Percentiles rank a stretch among this genome's conserved stretches.
phyloP scores from a whole-genome alignment of 2,113 vertebrate genomes.

The Oncorhynchus gorbuscha region DNA sequence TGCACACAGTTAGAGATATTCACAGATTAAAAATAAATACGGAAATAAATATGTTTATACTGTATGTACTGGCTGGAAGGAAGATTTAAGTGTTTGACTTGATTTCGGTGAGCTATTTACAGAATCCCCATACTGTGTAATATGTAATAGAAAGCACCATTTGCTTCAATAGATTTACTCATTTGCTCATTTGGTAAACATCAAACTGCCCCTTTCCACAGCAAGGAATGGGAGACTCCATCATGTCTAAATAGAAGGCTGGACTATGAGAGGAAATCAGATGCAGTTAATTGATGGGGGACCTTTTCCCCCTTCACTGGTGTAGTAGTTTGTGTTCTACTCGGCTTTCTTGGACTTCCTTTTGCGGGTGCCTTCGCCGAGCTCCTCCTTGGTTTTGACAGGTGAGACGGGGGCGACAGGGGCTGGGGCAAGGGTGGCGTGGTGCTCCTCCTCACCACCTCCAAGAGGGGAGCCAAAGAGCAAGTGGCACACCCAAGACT shows the following conservation, averaged over 20 bases:
- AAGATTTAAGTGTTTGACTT: conserved; percentile 39
- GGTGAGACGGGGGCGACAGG: conserved; percentile 66
- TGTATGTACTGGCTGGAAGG: conserved; percentile 49
- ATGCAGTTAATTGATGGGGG: conserved; percentile 36
- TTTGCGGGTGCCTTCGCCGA: conserved; percentile 90
- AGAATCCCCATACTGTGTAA: conserved; percentile 62
- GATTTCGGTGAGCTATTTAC: conserved; percentile 63
- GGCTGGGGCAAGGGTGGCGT: conserved; percentile 63
- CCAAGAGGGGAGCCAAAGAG: conserved; percentile 82
- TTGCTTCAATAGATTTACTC: conserved; percentile 58
- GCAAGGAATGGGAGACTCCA: conserved; percentile 56
- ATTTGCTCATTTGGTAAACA: conserved; percentile 47
- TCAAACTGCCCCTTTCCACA: conserved; percentile 58
- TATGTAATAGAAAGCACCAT: conserved; percentile 63
- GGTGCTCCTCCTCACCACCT: conserved; percentile 70
- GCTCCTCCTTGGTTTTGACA: conserved; percentile 89
- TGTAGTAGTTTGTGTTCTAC: conserved; percentile 53
- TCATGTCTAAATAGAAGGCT: conserved; percentile 30
- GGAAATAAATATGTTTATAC: conserved; percentile 50
- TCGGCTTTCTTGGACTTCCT: conserved; percentile 95
- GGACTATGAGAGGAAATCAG: conserved; percentile 42
- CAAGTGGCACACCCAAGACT: conserved; percentile 83
- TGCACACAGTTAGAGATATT: conserved; percentile 38
- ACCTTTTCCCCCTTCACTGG: not conserved
- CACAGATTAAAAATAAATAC: conserved; percentile 44